phyloP scores from a whole-genome alignment of 2,888 invertebrate genomes.

The Leptodirus hochenwartii region DNA sequence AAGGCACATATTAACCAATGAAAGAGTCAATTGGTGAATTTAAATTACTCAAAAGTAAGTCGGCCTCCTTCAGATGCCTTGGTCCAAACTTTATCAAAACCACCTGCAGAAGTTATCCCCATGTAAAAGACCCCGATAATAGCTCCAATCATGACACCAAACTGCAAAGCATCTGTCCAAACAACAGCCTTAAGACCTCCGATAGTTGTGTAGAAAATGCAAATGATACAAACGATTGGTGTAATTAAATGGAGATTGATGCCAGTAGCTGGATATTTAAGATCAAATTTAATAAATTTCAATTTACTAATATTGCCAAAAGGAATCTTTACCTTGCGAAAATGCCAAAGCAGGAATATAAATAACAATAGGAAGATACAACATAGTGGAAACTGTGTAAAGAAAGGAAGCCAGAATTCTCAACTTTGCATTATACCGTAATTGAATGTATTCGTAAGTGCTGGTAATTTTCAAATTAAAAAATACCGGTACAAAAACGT shows the following conservation, averaged over 20 bases:
- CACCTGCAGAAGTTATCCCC: slow-evolving; percentile 35
- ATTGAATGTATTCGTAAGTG: slow-evolving; percentile 47
- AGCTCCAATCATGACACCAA: slow-evolving; percentile 36
- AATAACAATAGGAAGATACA: slow-evolving; percentile 44
- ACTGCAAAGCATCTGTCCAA: slow-evolving; percentile 41
- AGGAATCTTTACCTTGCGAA: slow-evolving; percentile 48
- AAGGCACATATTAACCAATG: slow-evolving; percentile 14
- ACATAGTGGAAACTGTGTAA: slow-evolving; percentile 36
- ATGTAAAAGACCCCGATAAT: slow-evolving; percentile 35
- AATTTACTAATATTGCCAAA: no score
- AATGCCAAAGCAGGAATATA: slow-evolving; percentile 54
- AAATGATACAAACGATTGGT: slow-evolving; percentile 46
- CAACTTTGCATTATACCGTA: slow-evolving; percentile 40
- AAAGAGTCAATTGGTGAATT: no score
- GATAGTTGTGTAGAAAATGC: slow-evolving; percentile 58
- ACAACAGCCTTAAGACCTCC: slow-evolving; percentile 50
- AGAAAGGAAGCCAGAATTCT: slow-evolving; percentile 39
- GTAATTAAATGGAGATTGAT: slow-evolving; percentile 44
- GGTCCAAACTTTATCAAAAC: slow-evolving; percentile 36
- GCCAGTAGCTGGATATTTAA: slow-evolving; percentile 62
- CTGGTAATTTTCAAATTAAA: slow-evolving; percentile 51
- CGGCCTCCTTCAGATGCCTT: slow-evolving; percentile 35
- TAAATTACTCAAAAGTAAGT: no score
- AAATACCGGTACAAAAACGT: slow-evolving; percentile 25
- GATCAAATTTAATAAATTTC: no score